Percentiles rank a stretch among this genome's conserved stretches.
These are phyloP conservation scores for Prunella strophiata DNA, from an alignment of 2,797 vertebrate genomes.

Conservation along the genomic window DNA sequence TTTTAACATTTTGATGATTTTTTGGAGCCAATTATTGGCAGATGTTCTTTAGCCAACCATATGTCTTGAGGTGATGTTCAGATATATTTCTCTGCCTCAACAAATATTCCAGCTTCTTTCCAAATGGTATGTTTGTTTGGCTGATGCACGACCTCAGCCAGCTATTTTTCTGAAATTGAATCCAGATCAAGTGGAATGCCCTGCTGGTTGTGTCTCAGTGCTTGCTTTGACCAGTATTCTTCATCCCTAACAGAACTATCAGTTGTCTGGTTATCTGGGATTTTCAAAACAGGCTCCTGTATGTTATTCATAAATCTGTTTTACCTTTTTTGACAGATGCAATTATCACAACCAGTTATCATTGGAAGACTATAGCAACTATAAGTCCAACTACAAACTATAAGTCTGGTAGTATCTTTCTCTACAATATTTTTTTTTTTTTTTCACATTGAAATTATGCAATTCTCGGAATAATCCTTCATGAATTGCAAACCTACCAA, in stretches of 20 bases:
- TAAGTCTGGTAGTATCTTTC: neutral
- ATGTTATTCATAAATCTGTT: neutral
- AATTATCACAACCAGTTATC: neutral
- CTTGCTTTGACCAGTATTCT: neutral
- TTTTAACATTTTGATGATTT: slow-evolving; percentile 25
- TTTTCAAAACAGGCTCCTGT: neutral
- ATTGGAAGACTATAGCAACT: neutral
- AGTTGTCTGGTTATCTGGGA: neutral
- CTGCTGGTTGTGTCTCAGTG: neutral
- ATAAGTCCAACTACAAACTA: no score
- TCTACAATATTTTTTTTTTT: neutral
- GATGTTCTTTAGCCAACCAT: slow-evolving; percentile 51
- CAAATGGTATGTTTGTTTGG: slow-evolving; percentile 61
- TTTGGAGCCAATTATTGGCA: slow-evolving; percentile 42
- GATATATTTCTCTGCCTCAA: slow-evolving; percentile 14
- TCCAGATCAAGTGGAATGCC: slow-evolving; percentile 39
- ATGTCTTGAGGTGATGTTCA: slow-evolving; percentile 36
- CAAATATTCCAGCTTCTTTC: slow-evolving; percentile 51
- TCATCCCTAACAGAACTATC: neutral
- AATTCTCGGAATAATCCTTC: neutral
- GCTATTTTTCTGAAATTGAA: slow-evolving; percentile 51
- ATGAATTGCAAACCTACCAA: neutral
- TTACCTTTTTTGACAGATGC: neutral
- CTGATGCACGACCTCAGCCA: neutral
- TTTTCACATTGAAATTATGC: neutral